These are phyloP conservation scores for Caranx ignobilis DNA, from an alignment of 2,113 vertebrate genomes.

Conservation along the genomic window DNA sequence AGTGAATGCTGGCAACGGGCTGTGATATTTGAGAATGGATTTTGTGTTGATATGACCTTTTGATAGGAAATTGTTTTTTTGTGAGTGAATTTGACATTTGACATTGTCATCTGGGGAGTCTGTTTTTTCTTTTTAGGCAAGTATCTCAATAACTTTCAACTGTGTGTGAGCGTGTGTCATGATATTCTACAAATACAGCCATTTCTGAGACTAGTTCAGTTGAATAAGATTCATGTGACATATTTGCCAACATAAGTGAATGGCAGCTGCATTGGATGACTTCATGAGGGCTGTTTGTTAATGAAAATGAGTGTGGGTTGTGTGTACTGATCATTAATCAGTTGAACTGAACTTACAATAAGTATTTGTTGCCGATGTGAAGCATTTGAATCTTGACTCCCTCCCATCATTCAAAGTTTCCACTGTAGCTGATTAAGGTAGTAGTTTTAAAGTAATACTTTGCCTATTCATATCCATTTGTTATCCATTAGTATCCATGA, in stretches of 20 bases:
- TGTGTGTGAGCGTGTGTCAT: background rate
- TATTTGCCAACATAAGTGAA: background rate
- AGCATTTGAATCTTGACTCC: background rate
- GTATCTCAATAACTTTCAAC: background rate
- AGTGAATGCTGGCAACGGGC: constrained; percentile 10
- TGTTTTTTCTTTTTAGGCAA: constrained; percentile 22
- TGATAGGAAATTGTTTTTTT: constrained; percentile 58
- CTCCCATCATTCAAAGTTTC: background rate
- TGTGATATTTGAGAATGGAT: constrained; percentile 69
- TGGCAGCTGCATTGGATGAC: background rate
- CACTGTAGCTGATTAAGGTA: background rate
- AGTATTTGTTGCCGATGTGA: constrained; percentile 1
- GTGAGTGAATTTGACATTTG: constrained; percentile 62
- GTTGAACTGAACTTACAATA: background rate
- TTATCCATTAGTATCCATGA: constrained; percentile 39
- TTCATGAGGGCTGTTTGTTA: background rate
- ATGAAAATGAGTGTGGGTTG: background rate
- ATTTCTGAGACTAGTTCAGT: constrained; percentile 11
- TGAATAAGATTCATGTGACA: background rate
- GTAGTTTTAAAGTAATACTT: constrained; percentile 3
- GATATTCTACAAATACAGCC: background rate
- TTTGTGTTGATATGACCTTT: constrained; percentile 69
- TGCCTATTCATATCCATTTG: constrained; percentile 11
- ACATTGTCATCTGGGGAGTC: constrained; percentile 40
- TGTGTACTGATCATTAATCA: background rate